Evolutionary conservation across 2,888 invertebrate genomes (phyloP).

Genomic region (Melinopterus prodromus): DNA sequence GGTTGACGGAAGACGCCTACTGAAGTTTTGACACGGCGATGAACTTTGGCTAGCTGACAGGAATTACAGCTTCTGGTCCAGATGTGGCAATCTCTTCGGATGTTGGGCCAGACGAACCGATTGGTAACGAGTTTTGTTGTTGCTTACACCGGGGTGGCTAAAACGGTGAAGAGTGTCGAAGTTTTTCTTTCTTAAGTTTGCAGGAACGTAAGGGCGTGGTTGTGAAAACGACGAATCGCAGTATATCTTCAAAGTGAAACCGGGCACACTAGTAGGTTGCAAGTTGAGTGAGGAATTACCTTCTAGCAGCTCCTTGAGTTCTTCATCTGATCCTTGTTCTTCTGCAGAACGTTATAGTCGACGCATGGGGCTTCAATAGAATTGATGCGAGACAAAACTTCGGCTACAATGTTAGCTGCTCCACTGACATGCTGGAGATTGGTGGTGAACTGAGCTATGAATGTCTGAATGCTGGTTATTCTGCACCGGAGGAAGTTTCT

Average conservation of each 20-base stretch:
- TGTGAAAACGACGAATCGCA: slow-evolving; percentile 16
- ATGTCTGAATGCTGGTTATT: not conserved
- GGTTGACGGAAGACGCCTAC: slow-evolving; percentile 40
- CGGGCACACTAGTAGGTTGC: not conserved
- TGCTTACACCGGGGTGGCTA: slow-evolving; percentile 26
- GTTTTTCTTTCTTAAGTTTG: not conserved
- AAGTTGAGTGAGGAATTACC: slow-evolving; percentile 31
- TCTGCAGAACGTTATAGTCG: not conserved
- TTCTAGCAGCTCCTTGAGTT: slow-evolving; percentile 32
- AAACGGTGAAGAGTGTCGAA: slow-evolving; percentile 21
- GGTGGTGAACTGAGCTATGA: not conserved
- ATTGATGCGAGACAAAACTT: not conserved
- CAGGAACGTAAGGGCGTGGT: slow-evolving; percentile 27
- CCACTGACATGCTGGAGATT: no score
- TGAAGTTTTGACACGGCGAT: slow-evolving; percentile 45
- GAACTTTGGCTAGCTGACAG: slow-evolving; percentile 53
- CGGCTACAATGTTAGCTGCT: no score
- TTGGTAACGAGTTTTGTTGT: slow-evolving; percentile 19
- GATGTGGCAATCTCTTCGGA: slow-evolving; percentile 21
- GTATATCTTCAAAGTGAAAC: not conserved
- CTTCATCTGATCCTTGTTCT: not conserved
- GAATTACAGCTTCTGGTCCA: slow-evolving; percentile 34
- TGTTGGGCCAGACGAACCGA: slow-evolving; percentile 33
- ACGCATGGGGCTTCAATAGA: not conserved
- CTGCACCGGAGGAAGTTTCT: not conserved